These are phyloP conservation scores for Idris sp. DNA, from an alignment of 1,140 invertebrate species.

Conservation along the genomic window DNA sequence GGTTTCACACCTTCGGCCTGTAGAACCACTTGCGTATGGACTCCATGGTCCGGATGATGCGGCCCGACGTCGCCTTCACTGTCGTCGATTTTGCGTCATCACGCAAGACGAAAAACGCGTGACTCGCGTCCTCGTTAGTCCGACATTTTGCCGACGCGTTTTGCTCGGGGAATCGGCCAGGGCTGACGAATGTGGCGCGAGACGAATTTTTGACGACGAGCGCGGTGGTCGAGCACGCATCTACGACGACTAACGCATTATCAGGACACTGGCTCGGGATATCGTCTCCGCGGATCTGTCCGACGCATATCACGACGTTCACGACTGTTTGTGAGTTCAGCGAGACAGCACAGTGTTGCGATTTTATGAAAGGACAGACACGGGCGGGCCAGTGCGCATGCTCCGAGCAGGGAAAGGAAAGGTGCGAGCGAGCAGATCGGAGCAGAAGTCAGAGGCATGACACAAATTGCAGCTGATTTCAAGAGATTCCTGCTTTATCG, in stretches of 20 bases:
- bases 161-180: too few species aligned
- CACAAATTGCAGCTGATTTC: too few species aligned
- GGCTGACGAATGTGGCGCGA: not conserved
- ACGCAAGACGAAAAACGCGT: slow-evolving; percentile 43
- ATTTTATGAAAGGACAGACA: slow-evolving; percentile 37
- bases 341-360: slow-evolving; percentile 10
- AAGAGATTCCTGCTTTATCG: too few species aligned
- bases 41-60: slow-evolving; percentile 82
- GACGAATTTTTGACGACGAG: not conserved
- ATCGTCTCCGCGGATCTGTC: slow-evolving; percentile 16
- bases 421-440: too few species aligned
- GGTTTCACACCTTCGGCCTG: too few species aligned
- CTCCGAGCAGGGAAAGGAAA: too few species aligned
- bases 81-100: slow-evolving; percentile 62
- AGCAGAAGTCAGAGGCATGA: too few species aligned
- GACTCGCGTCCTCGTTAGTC: slow-evolving; percentile 45
- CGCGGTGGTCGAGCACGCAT: slow-evolving; percentile 1
- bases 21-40: slow-evolving; percentile 84
- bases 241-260: slow-evolving; percentile 25
- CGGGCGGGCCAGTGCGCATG: slow-evolving; percentile 5
- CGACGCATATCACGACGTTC: slow-evolving; percentile 37
- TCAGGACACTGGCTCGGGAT: slow-evolving; percentile 39
- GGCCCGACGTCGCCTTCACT: slow-evolving; percentile 50
- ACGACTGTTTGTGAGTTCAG: slow-evolving; percentile 1
- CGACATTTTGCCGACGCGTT: slow-evolving; percentile 48